Evolutionary conservation across 2,888 invertebrate genomes (phyloP).

Genomic region (Machimus rusticus): DNA sequence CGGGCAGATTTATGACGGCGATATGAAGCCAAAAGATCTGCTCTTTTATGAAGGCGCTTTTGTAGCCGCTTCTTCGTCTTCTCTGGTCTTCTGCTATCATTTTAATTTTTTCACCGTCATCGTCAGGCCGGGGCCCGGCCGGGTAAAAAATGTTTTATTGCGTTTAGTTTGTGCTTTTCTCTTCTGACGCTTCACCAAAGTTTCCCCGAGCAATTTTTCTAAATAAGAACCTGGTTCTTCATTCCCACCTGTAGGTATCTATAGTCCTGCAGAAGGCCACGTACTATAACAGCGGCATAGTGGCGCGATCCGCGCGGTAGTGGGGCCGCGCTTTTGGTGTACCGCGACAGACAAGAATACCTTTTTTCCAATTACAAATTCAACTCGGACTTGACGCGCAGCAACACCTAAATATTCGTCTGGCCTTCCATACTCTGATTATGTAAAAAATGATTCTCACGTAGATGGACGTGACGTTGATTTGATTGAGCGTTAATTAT

Average conservation of each 20-base stretch:
- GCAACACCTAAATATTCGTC: slow-evolving; percentile 26
- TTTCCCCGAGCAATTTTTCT: slow-evolving; percentile 25
- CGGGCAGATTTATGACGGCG: slow-evolving; percentile 21
- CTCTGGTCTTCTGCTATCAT: not conserved
- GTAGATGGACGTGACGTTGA: slow-evolving; percentile 63
- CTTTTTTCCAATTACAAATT: slow-evolving; percentile 11
- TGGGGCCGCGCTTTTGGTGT: slow-evolving; percentile 13
- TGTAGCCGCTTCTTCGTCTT: not conserved
- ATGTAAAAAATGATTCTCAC: slow-evolving; percentile 61
- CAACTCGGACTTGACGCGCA: slow-evolving; percentile 27
- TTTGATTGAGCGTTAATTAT: slow-evolving; percentile 59
- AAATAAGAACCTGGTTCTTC: slow-evolving; percentile 6
- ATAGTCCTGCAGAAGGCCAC: not conserved
- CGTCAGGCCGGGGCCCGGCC: not conserved
- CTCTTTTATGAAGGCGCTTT: slow-evolving; percentile 32
- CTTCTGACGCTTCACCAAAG: not conserved
- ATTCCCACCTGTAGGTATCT: not conserved
- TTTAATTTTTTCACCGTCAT: slow-evolving; percentile 20
- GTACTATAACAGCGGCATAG: not conserved
- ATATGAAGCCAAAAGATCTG: slow-evolving; percentile 35
- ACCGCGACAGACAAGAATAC: slow-evolving; percentile 31
- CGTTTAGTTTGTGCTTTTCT: not conserved
- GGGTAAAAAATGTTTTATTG: slow-evolving; percentile 17
- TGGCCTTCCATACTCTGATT: slow-evolving; percentile 22
- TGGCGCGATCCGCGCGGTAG: not conserved